These are phyloP conservation scores for Myocastor coypus DNA, from an alignment of 2,113 vertebrate genomes.

Conservation along the genomic window DNA sequence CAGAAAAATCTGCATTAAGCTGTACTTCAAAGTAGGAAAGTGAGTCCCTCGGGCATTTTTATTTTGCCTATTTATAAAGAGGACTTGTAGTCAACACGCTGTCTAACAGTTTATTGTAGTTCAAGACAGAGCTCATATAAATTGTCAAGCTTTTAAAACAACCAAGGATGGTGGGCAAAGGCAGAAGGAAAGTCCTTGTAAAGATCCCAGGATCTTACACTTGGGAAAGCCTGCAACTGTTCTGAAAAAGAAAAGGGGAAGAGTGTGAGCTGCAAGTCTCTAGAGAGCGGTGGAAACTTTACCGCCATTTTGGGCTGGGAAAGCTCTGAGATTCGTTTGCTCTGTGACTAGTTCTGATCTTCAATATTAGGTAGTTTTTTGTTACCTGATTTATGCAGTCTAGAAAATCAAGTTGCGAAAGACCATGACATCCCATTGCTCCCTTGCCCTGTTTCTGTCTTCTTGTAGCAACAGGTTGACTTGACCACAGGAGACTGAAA, in stretches of 20 bases:
- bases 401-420: neutral
- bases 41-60: neutral
- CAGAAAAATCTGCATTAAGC: constrained; percentile 33
- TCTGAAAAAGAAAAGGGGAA: neutral
- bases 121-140: neutral
- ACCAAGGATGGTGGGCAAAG: neutral
- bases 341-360: neutral
- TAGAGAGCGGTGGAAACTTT: neutral
- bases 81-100: neutral
- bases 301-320: neutral
- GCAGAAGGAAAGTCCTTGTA: neutral
- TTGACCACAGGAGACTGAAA: neutral
- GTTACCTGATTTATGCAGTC: neutral
- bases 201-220: neutral
- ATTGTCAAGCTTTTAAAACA: neutral
- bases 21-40: constrained; percentile 48
- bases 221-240: neutral
- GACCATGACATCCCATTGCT: neutral
- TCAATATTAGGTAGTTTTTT: neutral
- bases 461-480: neutral
- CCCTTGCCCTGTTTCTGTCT: neutral
- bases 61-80: neutral
- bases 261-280: neutral
- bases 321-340: neutral
- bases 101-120: neutral